A percentile compares a stretch with the other conserved stretches of the same genome.
Evolutionary conservation across 1,140 invertebrate species (phyloP).

Genomic region (Trichonephila inaurata): DNA sequence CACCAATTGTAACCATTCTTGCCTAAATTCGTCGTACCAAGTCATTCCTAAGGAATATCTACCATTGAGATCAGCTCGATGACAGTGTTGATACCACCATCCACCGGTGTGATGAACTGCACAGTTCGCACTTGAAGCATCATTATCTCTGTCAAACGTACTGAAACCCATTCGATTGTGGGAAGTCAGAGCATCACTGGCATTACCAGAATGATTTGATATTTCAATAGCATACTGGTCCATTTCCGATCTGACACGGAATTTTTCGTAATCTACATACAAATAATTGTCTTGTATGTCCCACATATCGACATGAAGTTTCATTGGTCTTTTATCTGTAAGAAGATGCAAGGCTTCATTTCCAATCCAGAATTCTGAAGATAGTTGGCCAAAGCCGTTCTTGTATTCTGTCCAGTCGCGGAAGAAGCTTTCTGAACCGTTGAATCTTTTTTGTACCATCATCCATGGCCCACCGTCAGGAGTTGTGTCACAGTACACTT

Average conservation of each 20-base stretch:
- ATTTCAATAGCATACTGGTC: conserved; percentile 86
- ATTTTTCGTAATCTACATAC: conserved; percentile 85
- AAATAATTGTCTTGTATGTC: conserved; percentile 83
- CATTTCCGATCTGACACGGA: conserved; percentile 85
- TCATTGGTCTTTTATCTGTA: conserved; percentile 82
- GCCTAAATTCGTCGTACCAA: conserved; percentile 87
- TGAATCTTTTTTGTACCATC: conserved; percentile 89
- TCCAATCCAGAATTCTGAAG: conserved; percentile 82
- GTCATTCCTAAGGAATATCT: conserved; percentile 87
- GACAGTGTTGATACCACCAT: conserved; percentile 88
- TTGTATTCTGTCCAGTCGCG: conserved; percentile 82
- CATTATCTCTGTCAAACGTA: conserved; percentile 87
- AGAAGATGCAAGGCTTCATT: conserved; percentile 82
- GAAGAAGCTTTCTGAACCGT: conserved; percentile 84
- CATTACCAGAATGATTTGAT: conserved; percentile 84
- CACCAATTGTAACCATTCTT: conserved; percentile 88
- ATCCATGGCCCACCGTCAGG: conserved; percentile 87
- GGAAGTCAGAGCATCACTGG: conserved; percentile 86
- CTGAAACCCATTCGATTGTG: conserved; percentile 88
- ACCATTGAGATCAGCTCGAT: conserved; percentile 95
- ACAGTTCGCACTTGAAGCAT: conserved; percentile 86
- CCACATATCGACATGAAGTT: conserved; percentile 85
- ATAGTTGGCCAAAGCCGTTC: conserved; percentile 81
- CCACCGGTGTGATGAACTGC: conserved; percentile 83
- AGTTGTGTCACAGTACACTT: conserved; percentile 87